Evolutionary conservation across 2,888 invertebrate genomes (phyloP), one percentile per base, ranked within the genome.

Genomic region (Caenorhabditis imperialis): DNA sequence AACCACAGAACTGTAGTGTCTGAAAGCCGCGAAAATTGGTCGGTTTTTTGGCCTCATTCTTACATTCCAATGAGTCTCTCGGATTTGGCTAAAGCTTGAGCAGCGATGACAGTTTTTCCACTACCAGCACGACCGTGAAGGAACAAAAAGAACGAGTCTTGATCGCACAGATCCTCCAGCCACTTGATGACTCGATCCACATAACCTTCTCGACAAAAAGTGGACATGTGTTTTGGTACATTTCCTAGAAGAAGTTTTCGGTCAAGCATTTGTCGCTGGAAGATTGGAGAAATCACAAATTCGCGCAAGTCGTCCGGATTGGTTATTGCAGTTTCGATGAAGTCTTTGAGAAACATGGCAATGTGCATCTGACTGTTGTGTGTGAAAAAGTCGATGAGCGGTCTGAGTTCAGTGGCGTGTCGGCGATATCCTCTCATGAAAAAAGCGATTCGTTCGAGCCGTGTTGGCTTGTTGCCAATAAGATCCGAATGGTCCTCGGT

Each of bases 81-180:
- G 7, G 55, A 60, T 20, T 54, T 57, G 3, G 63, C 44, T 4
- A 79, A 38, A 1, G 72, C 60, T 27, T 73, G 62, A 5, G 73
- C 45, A 2, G 71, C 58, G 4, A 75, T 58, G 4, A 72, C 72
- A 8, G 77, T 65, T 47, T 79, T 79, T 30, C 79, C 79, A 3
- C 51, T 22, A 27, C 79, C 79, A 3, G 79, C 65, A 1, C 73
- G 30, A 3, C 79, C 79, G 42, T 77, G 75, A 8, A 79, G 30
- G 14, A 73, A 62, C 20, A 77, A 47, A 48, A 79, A 71, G 23
- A 77, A 79, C 1, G 63, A 58, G 35, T 75, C 79, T 30, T 58
- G 40, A 45, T 69, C 44, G 18, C 54, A 53, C 54, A 73, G 20
- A 1, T 50, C 58, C 7, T 61, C 60, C 27, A 73, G 48, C 16